phyloP scores from a whole-genome alignment of 2,888 invertebrate genomes.

The Neria commutata region DNA sequence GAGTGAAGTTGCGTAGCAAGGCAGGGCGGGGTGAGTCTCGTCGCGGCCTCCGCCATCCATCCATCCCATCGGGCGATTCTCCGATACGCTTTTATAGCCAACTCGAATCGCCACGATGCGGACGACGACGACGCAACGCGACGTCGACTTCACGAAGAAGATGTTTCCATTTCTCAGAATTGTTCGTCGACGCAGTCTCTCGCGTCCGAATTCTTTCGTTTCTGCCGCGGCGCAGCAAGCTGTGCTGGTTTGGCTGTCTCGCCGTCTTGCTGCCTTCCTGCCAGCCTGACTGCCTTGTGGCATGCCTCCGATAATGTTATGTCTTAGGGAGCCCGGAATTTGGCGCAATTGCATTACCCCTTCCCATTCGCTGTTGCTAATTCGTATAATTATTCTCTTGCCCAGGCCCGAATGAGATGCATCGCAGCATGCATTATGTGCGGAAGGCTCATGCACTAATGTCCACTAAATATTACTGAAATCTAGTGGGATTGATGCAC shows the following conservation, averaged over 20 bases:
- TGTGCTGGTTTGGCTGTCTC: too few relatives aligned
- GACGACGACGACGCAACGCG: slow-evolving; percentile 42
- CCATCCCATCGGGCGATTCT: background rate
- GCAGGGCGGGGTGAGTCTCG: slow-evolving; percentile 10
- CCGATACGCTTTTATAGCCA: slow-evolving; percentile 31
- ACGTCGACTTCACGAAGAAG: too few relatives aligned
- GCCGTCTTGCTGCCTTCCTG: too few relatives aligned
- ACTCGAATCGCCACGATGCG: slow-evolving; percentile 26
- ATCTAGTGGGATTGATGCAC: too few relatives aligned
- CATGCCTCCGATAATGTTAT: slow-evolving; percentile 26
- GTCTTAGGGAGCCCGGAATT: slow-evolving; percentile 16
- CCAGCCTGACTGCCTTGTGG: background rate
- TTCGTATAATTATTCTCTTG: slow-evolving; percentile 37
- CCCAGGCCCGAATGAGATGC: slow-evolving; percentile 4
- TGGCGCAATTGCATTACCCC: background rate
- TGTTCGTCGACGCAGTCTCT: slow-evolving; percentile 47
- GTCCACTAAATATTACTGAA: too few relatives aligned
- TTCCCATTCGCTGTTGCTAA: slow-evolving; percentile 16
- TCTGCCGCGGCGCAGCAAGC: too few relatives aligned
- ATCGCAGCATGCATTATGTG: too few relatives aligned
- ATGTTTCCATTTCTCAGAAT: slow-evolving; percentile 53
- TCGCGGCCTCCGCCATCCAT: background rate
- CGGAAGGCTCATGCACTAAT: too few relatives aligned
- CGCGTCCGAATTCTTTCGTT: slow-evolving; percentile 39
- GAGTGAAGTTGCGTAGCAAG: too few relatives aligned